Conservation (phyloP, 1,140 invertebrate species). For the Eufriesea mexicana region DNA sequence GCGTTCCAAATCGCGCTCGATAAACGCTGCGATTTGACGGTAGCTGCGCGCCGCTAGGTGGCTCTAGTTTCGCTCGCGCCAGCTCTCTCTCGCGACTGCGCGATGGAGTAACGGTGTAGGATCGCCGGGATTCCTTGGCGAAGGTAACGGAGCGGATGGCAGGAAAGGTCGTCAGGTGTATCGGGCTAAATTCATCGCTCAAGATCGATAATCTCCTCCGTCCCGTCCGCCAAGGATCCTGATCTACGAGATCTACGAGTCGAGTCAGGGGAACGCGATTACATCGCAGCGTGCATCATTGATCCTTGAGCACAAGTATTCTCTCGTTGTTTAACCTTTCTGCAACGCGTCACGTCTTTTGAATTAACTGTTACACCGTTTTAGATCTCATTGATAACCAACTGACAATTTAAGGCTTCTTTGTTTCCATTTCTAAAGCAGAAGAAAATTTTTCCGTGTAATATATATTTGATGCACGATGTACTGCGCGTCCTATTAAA, state of each 20-base stretch:
- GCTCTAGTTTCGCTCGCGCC: conserved; percentile 11
- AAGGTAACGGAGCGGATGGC: conserved; percentile 53
- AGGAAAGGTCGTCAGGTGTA: conserved; percentile 51
- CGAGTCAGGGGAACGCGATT: neutral
- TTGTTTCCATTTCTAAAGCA: too few species aligned
- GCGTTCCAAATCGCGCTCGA: conserved; percentile 23
- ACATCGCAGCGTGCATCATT: neutral
- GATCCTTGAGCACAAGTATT: neutral
- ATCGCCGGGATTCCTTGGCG: conserved; percentile 52
- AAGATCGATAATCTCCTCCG: conserved; percentile 36
- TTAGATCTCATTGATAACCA: neutral
- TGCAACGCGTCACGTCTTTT: neutral
- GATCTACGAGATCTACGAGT: conserved; percentile 13
- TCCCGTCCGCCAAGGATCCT: neutral
- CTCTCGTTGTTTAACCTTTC: conserved; percentile 1
- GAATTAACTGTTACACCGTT: neutral
- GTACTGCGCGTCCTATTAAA: too few species aligned
- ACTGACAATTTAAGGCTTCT: too few species aligned
- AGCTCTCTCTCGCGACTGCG: conserved; percentile 29
- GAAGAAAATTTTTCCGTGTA: too few species aligned
- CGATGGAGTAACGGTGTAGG: conserved; percentile 49
- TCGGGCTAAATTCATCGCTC: conserved; percentile 38
- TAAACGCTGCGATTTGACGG: conserved; percentile 29
- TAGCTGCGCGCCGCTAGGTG: conserved; percentile 31
- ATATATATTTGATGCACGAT: too few species aligned